Base-by-base conservation (phyloP, 2,888 invertebrate genomes). In the Aproaerema taeniolella region DNA sequence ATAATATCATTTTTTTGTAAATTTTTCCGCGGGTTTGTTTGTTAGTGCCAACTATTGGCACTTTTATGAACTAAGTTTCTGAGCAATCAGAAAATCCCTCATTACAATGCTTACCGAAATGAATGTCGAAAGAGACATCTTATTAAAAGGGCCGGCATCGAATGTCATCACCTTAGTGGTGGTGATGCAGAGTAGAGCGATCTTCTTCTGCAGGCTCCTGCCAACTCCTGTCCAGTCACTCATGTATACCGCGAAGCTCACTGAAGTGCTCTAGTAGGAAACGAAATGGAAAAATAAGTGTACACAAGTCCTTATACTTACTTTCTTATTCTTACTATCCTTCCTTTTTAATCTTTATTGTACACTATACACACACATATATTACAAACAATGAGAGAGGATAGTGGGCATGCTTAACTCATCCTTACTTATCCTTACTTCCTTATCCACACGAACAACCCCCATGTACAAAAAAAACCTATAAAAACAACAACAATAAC, bases 91-190 rank as follows among this genome's bases (percentile, higher is more conserved):
- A 20, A 20, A 4, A 6, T 20, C 8, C 8, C 20, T 20, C 5
- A 20, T 20, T 25, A 9, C 30, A 15, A 28, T 32, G 57, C 68
- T 61, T 55, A 78, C 79, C 43, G 52, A 49, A 15, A 78, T 52
- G 44, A 77, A 79, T 2, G 78, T 78, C 1, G 55, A 30, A 0
- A 79, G 55, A 0, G 78, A 67, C 70, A 80, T 76, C 41, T 73
- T 59, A 42, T 70, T 69, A 42, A 69, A 77, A 1, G 76, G 74
- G 3, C 80, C 80, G 2, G 78, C 78, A 42, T 38, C 66, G 45
- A 79, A 76, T 1, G 58, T 49, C 6, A 79, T 43, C 3, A 50
- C 61, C 37, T 66, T 67, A 0, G 33, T 50, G 1, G 67, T 71
- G 8, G 67, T 52, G 9, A 57, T 34, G 8, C 63, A 56, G 1